Base-by-base conservation (phyloP, 2,113 vertebrate species). In the Amphilophus citrinellus region DNA sequence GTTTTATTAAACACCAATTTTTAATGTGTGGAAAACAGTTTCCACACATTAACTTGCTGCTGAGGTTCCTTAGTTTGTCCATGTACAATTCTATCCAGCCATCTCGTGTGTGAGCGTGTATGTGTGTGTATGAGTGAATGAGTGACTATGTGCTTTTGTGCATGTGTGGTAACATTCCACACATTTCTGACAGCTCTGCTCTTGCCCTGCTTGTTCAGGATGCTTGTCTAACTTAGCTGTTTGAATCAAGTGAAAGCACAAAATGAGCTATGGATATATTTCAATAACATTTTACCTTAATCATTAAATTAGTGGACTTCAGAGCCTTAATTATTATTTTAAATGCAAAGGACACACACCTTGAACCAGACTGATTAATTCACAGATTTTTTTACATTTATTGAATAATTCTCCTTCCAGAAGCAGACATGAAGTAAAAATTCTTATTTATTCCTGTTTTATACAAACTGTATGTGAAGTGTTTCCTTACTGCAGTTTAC, bases 161-260 rank as follows among this genome's bases (percentile, higher is more conserved):
- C 39, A 53, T 35, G 80, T 75, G 76, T 61, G 66, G 11, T 2
- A 35, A 58, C 82, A 92, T 87, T 92, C 88, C 56, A 83, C 17
- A 84, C 76, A 89, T 93, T 91, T 79, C 89, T 53, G 73, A 47
- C 66, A 71, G 76, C 44, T 83, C 86, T 50, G 75, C 39, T 85
- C 76, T 62, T 86, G 84, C 42, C 77, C 44, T 15, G 59, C 8
- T 80, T 42, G 4, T 22, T 82, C 78, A 77, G 7, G 24, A 20
- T 24, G 59, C 17, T 44, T 10, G 22, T 2, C 35, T 60, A 30
- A 7, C 22, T 61, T 10, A 44, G 30, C 37, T 30, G 32, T 47
- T n/a, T 35, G 44, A 32, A 37, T 37, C 47, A 30, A 42, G 30
- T 30, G 30, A 30, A 30, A 30, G 30, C 30, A 30, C 30, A 30